Evolutionary conservation across 2,797 vertebrate genomes (phyloP).

Genomic region (Salmo trutta): DNA sequence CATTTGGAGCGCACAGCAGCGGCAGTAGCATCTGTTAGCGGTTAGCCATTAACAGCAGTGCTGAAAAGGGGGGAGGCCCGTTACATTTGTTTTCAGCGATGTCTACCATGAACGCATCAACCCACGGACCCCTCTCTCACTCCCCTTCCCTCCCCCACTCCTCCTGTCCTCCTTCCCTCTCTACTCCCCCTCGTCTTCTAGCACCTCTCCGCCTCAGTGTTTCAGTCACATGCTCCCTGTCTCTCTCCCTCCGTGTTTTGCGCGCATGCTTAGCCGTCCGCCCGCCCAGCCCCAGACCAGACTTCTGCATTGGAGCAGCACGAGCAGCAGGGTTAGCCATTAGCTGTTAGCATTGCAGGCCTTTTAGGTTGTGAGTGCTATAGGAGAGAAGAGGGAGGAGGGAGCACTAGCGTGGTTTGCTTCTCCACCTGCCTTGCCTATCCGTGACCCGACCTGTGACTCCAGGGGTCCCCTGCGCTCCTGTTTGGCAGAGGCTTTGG

Average conservation of each 20-base stretch:
- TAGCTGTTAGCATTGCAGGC: constrained; percentile 68
- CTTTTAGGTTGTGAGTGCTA: constrained; percentile 17
- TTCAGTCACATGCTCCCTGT: constrained; percentile 45
- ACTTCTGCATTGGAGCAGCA: constrained; percentile 36
- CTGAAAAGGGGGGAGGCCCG: constrained; percentile 59
- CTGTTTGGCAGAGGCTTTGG: not conserved
- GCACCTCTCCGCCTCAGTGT: constrained; percentile 40
- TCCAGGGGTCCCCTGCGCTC: not conserved
- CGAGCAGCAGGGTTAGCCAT: constrained; percentile 41
- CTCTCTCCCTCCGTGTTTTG: constrained; percentile 44
- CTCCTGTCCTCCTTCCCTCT: constrained; percentile 46
- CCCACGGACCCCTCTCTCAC: constrained; percentile 50
- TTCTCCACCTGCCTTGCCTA: constrained; percentile 39
- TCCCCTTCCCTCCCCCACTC: constrained; percentile 58
- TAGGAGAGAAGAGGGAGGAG: constrained; percentile 16
- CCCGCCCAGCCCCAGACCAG: constrained; percentile 9
- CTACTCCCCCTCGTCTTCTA: constrained; percentile 34
- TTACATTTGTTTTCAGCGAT: not conserved
- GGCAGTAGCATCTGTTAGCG: constrained; percentile 66
- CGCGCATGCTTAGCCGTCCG: not conserved
- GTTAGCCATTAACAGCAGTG: constrained; percentile 50
- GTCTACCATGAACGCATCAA: not conserved
- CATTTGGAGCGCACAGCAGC: constrained; percentile 76
- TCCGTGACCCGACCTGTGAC: not conserved
- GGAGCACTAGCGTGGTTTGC: constrained; percentile 35